A percentile compares a stretch with the other conserved stretches of the same genome.
phyloP scores from a whole-genome alignment of 2,888 invertebrate genomes.

The Stenodera caucasica region DNA sequence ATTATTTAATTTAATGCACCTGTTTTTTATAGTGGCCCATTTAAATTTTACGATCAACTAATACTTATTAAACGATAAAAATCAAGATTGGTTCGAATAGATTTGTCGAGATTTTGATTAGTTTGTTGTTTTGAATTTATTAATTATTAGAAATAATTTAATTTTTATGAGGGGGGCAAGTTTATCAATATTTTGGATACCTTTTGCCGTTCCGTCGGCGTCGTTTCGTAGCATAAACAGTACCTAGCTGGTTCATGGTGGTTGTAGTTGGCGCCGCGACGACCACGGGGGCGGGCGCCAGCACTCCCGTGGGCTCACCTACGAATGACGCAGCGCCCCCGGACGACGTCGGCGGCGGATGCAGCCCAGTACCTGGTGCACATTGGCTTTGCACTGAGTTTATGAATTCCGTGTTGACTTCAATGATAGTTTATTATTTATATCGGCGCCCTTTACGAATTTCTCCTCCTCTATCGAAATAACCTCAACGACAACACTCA shows the following conservation, averaged over 20 bases:
- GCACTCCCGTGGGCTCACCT: slow-evolving; percentile 48
- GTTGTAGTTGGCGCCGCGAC: slow-evolving; percentile 45
- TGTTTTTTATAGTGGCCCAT: background rate
- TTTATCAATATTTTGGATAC: too few relatives aligned
- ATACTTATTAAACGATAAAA: background rate
- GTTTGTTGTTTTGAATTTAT: background rate
- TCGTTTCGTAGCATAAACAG: slow-evolving; percentile 96
- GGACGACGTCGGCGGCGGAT: slow-evolving; percentile 34
- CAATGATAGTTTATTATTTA: background rate
- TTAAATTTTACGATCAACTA: background rate
- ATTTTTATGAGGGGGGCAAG: background rate
- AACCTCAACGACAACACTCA: background rate
- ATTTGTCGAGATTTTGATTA: background rate
- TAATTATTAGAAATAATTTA: background rate
- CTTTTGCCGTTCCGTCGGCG: slow-evolving; percentile 95
- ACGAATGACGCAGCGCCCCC: slow-evolving; percentile 47
- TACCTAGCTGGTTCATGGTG: slow-evolving; percentile 85
- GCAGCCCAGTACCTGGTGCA: slow-evolving; percentile 45
- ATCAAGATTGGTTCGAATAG: background rate
- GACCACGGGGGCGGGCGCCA: slow-evolving; percentile 44
- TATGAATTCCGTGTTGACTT: slow-evolving; percentile 51
- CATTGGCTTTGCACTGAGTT: slow-evolving; percentile 51
- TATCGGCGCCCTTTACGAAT: background rate
- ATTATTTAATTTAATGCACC: background rate
- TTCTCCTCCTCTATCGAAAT: background rate